Base-by-base conservation (phyloP, 2,797 vertebrate genomes). In the Peromyscus aztecus region DNA sequence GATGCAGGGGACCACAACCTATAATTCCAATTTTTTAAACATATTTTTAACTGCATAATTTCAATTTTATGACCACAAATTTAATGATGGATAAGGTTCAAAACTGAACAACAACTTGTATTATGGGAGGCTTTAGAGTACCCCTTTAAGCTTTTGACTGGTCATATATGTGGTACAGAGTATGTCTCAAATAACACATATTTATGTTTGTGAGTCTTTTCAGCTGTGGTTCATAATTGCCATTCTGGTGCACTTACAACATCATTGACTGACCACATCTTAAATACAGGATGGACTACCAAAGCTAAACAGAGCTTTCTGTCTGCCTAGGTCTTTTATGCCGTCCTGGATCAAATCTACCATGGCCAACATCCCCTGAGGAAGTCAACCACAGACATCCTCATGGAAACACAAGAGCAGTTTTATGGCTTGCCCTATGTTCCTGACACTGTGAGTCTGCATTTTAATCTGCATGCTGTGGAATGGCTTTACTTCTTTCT, bases 261-360 rank as follows among this genome's bases (percentile, higher is more conserved):
- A 67, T 37, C 85, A 91, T 94, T 86, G 55, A 9, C 80, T 95
- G 31, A 67, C 78, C 61, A 52, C 29, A 52, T 87, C 82, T 87
- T 86, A 82, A 71, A 37, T 94, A n/a, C 31, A 95, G 40, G 34
- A 21, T 23, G 16, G 2, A 69, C 19, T 91, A 31, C 63, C 46
- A 82, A 90, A 94, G 61, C 73, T 80, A 98, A 99, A 93, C 9
- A 0, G 29, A 4, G 81, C 46, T 87, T 97, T 98, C 96, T 97
- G 4, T 98, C 37, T 94, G 3, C 96, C 75, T 97, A 99, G 99
- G 99, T 99, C 91, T 99, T 99, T 98, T 99, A 99, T 95, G 99
- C 99, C 24, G 98, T 98, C 59, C 98, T 99, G 99, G 99, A 99
- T 98, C 99, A 99, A 98, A 98, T 99, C 97, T 99, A 99, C 98